phyloP scores from a whole-genome alignment of 92 coral and sea anemone genomes.

The Heteractis magnifica region DNA sequence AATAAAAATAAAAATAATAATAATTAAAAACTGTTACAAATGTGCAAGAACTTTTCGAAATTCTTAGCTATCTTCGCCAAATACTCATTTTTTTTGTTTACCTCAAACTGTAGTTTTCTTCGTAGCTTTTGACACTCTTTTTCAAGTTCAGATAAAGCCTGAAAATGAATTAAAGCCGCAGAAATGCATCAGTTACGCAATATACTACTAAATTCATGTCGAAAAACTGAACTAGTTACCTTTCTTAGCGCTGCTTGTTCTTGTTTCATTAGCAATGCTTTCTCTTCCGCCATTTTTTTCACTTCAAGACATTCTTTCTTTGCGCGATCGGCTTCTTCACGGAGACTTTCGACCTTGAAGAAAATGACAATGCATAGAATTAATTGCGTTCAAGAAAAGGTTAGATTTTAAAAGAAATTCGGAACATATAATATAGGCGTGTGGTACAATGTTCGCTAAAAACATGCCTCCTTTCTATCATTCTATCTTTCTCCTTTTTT shows the following conservation, averaged over 20 bases:
- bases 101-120: conserved; percentile 85
- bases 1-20: neutral
- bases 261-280: conserved; percentile 85
- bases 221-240: conserved; percentile 32
- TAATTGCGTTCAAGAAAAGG: no score
- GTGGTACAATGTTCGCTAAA: no score
- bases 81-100: neutral
- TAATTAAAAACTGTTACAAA: neutral
- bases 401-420: no score
- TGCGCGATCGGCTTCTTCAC: conserved; percentile 97
- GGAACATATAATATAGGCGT: no score
- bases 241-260: conserved; percentile 94
- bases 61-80: neutral
- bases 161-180: neutral
- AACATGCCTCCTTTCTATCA: no score
- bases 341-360: conserved; percentile 76
- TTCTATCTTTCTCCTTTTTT: no score
- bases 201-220: neutral
- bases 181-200: neutral
- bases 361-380: neutral
- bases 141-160: conserved; percentile 92
- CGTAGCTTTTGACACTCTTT: conserved; percentile 85
- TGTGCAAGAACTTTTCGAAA: no score
- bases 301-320: conserved; percentile 91
- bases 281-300: conserved; percentile 87